These are phyloP conservation scores for Cliona cf. orientalis DNA, from an alignment of 37 sponge, comb jelly and placozoan species.

Conservation along the genomic window DNA sequence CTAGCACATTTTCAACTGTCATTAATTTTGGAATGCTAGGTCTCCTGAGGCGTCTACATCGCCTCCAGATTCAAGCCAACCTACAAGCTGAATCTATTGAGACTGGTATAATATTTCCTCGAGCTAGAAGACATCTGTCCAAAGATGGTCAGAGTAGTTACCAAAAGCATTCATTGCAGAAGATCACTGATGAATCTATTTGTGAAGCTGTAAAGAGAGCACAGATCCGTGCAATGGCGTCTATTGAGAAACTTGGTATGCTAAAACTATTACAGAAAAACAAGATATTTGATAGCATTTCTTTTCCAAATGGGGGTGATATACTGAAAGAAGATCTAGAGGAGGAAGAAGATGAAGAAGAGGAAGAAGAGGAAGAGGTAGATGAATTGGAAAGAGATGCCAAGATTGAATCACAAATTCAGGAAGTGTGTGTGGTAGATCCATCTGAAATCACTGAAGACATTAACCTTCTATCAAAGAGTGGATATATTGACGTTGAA, in stretches of 20 bases:
- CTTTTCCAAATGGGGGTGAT: neutral
- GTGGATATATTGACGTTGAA: no score
- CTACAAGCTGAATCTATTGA: constrained; percentile 35
- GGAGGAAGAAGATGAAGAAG: constrained; percentile 23
- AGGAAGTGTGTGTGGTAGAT: neutral
- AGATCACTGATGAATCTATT: neutral
- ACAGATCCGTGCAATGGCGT: constrained; percentile 14
- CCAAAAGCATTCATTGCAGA: neutral
- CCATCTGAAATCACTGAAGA: neutral
- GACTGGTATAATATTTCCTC: constrained; percentile 42
- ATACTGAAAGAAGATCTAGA: neutral
- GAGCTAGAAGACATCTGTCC: constrained; percentile 5
- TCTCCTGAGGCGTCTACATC: constrained; percentile 54
- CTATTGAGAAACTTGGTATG: constrained; percentile 50
- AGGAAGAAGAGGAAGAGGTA: neutral
- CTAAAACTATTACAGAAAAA: constrained; percentile 16
- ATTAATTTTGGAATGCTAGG: constrained; percentile 65
- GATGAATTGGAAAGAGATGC: no score
- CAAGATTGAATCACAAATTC: no score
- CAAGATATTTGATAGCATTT: constrained; percentile 11
- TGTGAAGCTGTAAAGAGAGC: constrained; percentile 15
- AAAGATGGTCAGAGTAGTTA: constrained; percentile 11
- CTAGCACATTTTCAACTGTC: constrained; percentile 55
- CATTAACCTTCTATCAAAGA: neutral
- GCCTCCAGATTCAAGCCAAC: constrained; percentile 39